Conservation (phyloP, 2,888 invertebrate genomes). For the Tuberolachnus salignus region DNA sequence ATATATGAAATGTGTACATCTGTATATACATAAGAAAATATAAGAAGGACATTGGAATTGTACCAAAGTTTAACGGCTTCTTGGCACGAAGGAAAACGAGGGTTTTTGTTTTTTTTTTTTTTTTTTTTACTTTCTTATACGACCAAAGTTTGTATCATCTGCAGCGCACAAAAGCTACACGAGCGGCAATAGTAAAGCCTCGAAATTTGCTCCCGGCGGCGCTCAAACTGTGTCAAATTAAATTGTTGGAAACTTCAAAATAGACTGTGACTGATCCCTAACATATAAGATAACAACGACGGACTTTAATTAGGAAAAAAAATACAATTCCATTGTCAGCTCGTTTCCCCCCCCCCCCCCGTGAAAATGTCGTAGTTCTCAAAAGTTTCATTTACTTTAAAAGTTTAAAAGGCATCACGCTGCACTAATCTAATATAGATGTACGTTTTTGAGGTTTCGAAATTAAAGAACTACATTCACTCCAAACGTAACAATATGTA, state of each 20-base stretch:
- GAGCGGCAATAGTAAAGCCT: not conserved
- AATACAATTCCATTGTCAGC: conserved; percentile 29
- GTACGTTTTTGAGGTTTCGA: not conserved
- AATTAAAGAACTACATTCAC: not conserved
- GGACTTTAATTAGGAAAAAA: conserved; percentile 43
- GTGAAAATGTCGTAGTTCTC: conserved; percentile 8
- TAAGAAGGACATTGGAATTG: conserved; percentile 14
- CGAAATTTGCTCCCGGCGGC: not conserved
- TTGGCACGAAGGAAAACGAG: conserved; percentile 10
- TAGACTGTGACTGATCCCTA: conserved; percentile 39
- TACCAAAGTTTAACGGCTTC: conserved; percentile 24
- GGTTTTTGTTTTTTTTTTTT: too few relatives aligned
- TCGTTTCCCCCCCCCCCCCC: conserved; percentile 4
- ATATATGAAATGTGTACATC: not conserved
- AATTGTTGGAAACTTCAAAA: conserved; percentile 41
- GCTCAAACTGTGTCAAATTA: conserved; percentile 29
- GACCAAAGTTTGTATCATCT: conserved; percentile 24
- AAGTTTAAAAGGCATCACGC: conserved; percentile 10
- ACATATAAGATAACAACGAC: conserved; percentile 33
- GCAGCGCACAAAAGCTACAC: conserved; percentile 17
- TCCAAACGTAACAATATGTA: not conserved
- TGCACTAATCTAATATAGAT: conserved; percentile 5
- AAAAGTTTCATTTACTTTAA: conserved; percentile 29
- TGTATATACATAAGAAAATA: not conserved
- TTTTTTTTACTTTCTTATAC: conserved; percentile 36